Conservation (phyloP, 2,797 vertebrate genomes). For the Fratercula arctica region DNA sequence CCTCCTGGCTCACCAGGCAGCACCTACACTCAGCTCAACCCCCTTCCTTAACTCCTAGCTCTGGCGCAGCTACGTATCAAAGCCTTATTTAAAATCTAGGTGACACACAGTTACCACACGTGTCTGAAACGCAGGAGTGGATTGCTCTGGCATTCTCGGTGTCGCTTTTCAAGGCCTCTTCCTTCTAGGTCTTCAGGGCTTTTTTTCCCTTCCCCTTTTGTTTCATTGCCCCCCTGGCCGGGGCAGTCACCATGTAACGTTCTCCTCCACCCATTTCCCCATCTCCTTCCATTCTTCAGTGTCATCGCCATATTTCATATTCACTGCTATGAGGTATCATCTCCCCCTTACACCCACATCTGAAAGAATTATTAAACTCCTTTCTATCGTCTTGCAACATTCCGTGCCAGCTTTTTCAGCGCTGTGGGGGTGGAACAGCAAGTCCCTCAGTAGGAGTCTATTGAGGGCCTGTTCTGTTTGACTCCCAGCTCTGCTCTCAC, state of each 20-base stretch:
- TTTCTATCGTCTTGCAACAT: background rate
- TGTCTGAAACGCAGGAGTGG: background rate
- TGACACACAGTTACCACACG: accelerated
- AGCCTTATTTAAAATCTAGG: background rate
- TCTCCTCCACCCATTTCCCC: background rate
- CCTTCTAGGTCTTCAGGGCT: background rate
- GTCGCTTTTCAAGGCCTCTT: background rate
- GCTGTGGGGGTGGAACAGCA: background rate
- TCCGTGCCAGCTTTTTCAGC: background rate
- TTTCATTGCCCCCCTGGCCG: background rate
- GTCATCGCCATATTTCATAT: background rate
- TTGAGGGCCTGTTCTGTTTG: background rate
- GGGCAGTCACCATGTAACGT: background rate
- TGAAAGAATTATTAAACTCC: background rate
- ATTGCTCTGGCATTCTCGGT: background rate
- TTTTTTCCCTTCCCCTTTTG: background rate
- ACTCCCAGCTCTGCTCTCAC: background rate
- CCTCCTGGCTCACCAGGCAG: accelerated
- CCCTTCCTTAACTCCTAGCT: background rate
- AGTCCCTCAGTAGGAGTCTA: background rate
- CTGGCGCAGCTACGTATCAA: background rate
- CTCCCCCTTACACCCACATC: background rate
- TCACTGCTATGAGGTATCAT: background rate
- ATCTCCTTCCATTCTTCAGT: background rate
- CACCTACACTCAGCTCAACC: too few species aligned